These are phyloP conservation scores for Cinclus cinclus DNA, from an alignment of 2,113 vertebrate genomes.

Conservation along the genomic window DNA sequence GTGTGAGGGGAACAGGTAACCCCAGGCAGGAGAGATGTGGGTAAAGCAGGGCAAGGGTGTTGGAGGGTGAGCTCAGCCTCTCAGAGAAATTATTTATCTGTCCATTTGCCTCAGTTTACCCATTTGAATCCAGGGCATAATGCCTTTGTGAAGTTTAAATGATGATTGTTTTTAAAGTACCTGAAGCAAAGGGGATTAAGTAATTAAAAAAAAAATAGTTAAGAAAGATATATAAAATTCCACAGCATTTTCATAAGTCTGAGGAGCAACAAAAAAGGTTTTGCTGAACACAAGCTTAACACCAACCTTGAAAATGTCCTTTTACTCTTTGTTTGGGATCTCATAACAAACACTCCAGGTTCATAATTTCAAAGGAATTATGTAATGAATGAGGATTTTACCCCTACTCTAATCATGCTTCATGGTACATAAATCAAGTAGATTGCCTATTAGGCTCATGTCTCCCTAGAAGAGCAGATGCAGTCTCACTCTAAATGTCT, in stretches of 20 bases:
- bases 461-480: slow-evolving; percentile 28
- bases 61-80: background rate
- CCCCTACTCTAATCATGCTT: background rate
- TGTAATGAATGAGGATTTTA: slow-evolving; percentile 6
- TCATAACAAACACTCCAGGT: background rate
- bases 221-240: background rate
- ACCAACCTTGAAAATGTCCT: slow-evolving; percentile 6
- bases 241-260: background rate
- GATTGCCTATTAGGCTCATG: slow-evolving; percentile 28
- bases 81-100: background rate
- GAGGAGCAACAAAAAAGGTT: background rate
- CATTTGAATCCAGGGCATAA: background rate
- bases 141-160: background rate
- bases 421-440: slow-evolving; percentile 47
- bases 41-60: background rate
- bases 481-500: background rate
- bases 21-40: background rate
- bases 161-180: background rate
- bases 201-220: background rate
- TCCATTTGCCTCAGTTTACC: background rate
- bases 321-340: background rate
- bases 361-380: slow-evolving; percentile 7
- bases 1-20: background rate
- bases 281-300: background rate
- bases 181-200: background rate